Percentiles rank a stretch among this genome's conserved stretches.
These are phyloP conservation scores for Noctua comes DNA, from an alignment of 2,888 invertebrate genomes.

Conservation along the genomic window DNA sequence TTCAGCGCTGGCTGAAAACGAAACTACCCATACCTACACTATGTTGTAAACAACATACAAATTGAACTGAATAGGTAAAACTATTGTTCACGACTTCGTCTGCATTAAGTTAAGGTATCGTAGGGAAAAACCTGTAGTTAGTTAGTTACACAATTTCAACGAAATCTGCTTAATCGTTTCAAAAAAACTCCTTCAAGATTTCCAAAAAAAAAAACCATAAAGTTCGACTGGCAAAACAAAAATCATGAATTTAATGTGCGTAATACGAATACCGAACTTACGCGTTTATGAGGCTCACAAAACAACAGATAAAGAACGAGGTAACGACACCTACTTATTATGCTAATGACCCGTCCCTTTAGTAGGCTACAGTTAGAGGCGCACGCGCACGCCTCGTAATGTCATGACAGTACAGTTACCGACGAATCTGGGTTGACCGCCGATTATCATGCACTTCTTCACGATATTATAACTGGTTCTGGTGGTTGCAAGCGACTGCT, in stretches of 20 bases:
- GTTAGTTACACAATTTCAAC: background rate
- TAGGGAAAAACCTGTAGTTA: background rate
- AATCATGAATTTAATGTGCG: background rate
- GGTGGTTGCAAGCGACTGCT: background rate
- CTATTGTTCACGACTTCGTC: background rate
- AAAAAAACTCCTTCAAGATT: background rate
- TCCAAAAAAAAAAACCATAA: background rate
- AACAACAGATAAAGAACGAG: slow-evolving; percentile 54
- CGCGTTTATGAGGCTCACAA: slow-evolving; percentile 26
- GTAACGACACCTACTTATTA: slow-evolving; percentile 65
- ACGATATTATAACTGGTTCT: background rate
- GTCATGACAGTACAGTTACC: slow-evolving; percentile 63
- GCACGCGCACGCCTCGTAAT: slow-evolving; percentile 66
- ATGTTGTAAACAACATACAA: background rate
- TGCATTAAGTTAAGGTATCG: background rate
- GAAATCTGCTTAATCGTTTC: background rate
- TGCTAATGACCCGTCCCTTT: slow-evolving; percentile 71
- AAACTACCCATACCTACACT: background rate
- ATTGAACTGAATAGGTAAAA: background rate
- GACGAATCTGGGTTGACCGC: slow-evolving; percentile 63
- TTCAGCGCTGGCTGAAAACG: background rate
- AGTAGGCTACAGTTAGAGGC: slow-evolving; percentile 64
- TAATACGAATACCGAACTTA: background rate
- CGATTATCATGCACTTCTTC: slow-evolving; percentile 40
- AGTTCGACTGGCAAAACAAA: background rate